phyloP scores from a whole-genome alignment of 2,888 invertebrate genomes.

The Spialia ferax region DNA sequence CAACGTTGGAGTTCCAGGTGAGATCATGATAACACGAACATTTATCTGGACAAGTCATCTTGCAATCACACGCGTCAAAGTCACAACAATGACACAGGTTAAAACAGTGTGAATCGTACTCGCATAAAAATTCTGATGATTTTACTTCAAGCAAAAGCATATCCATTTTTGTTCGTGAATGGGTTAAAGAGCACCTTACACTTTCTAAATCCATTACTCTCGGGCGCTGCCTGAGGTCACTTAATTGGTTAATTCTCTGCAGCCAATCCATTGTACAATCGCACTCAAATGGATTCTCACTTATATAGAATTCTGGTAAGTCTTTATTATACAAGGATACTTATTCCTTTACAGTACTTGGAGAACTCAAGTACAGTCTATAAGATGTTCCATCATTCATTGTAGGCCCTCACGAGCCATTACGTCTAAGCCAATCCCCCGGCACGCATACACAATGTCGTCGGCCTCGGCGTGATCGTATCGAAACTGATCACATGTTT shows the following conservation, averaged over 20 bases:
- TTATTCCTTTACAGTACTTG: neutral
- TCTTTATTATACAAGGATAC: conserved; percentile 75
- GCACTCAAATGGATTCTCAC: conserved; percentile 94
- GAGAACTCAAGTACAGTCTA: neutral
- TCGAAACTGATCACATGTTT: conserved; percentile 43
- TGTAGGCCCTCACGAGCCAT: neutral
- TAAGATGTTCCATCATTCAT: neutral
- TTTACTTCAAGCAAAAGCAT: conserved; percentile 89
- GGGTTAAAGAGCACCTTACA: conserved; percentile 92
- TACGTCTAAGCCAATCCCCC: conserved; percentile 2
- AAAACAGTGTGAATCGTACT: conserved; percentile 94
- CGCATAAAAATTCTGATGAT: conserved; percentile 93
- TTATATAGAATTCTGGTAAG: conserved; percentile 92
- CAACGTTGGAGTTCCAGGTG: conserved; percentile 94
- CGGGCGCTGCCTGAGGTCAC: conserved; percentile 91
- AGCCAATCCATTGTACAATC: conserved; percentile 96
- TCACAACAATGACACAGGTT: conserved; percentile 96
- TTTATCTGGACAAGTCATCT: conserved; percentile 95
- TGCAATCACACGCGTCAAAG: conserved; percentile 96
- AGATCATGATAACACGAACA: conserved; percentile 96
- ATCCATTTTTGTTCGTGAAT: conserved; percentile 88
- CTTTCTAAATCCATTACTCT: conserved; percentile 93
- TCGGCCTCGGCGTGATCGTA: conserved; percentile 23
- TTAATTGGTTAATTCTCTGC: conserved; percentile 92
- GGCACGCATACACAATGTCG: conserved; percentile 17